Percentiles rank a stretch among this genome's conserved stretches.
Evolutionary conservation across 2,888 invertebrate species (phyloP).

Genomic region (Sphinx pinastri): DNA sequence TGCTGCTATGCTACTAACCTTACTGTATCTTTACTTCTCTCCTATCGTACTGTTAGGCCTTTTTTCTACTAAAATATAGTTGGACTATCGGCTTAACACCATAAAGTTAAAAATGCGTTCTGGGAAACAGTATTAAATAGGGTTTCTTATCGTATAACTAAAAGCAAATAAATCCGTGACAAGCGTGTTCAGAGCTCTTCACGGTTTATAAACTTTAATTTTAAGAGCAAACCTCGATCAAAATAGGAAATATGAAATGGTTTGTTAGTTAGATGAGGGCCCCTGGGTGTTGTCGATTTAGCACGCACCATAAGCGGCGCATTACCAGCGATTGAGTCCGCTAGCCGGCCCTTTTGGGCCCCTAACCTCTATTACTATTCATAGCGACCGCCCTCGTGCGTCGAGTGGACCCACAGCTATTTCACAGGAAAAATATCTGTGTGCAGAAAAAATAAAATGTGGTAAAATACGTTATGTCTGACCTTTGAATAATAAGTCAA

Average conservation of each 20-base stretch:
- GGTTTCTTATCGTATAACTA: background rate
- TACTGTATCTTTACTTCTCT: constrained; percentile 24
- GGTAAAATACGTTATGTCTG: constrained; percentile 52
- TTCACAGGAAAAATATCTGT: constrained; percentile 48
- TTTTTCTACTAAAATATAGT: background rate
- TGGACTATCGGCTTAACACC: too few species aligned
- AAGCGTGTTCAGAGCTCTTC: constrained; percentile 39
- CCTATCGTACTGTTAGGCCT: constrained; percentile 8
- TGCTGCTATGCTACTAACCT: constrained; percentile 31
- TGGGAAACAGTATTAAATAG: background rate
- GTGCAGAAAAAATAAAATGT: constrained; percentile 57
- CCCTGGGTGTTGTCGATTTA: constrained; percentile 79
- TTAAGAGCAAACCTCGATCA: constrained; percentile 60
- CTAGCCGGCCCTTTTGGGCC: constrained; percentile 33
- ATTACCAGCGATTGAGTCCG: constrained; percentile 55
- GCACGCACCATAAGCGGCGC: constrained; percentile 79
- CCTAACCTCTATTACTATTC: constrained; percentile 79
- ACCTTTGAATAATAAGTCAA: constrained; percentile 46
- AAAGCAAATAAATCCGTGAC: constrained; percentile 31
- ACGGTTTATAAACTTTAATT: constrained; percentile 55
- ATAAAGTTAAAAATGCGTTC: background rate
- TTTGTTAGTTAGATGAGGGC: constrained; percentile 62
- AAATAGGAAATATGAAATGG: constrained; percentile 68
- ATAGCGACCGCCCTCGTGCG: constrained; percentile 66
- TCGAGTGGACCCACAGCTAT: constrained; percentile 56